Base-by-base conservation (phyloP, 2,888 invertebrate genomes). In the Metalampra italica region DNA sequence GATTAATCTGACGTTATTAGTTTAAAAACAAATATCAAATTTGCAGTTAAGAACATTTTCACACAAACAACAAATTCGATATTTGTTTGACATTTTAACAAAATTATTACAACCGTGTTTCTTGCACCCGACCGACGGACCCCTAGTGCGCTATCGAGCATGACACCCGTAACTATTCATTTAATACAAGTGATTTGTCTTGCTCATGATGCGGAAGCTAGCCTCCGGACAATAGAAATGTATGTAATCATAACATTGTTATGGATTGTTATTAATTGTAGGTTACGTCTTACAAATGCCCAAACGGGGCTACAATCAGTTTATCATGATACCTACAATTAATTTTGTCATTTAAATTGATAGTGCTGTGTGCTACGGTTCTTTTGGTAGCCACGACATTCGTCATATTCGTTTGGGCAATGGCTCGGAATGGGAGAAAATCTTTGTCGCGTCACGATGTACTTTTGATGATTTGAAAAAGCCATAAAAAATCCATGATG, bases 121-220 rank as follows among this genome's bases (percentile, higher is more conserved):
- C n/a, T n/a, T n/a, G n/a, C n/a, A n/a, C n/a, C n/a, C n/a, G n/a
- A n/a, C n/a, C n/a, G n/a, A n/a, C n/a, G 11, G 32, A 32, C 2
- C 32, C 11, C 8, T 9, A 42, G n/a, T 9, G 29, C n/a, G 11
- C 45, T 9, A 50, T 53, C 40, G 43, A 36, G 22, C 43, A 45
- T 43, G 48, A 43, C 5, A 22, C 22, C 5, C 22, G 22, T 46
- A 51, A 46, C 38, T 38, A 47, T 50, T 46, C 47, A 49, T 45
- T 44, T 37, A 58, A 60, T 56, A 56, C 51, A 45, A 47, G 54
- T 56, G 55, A 71, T 67, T 71, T 62, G 64, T 71, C 63, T 62
- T 52, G 50, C 54, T 57, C 55, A 53, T 61, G 50, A 65, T 57
- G 50, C 62, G 68, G 68, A 73, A 70, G 62, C 54, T 36, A 30